phyloP scores from a whole-genome alignment of 2,113 vertebrate genomes.

The Asarcornis scutulata region DNA sequence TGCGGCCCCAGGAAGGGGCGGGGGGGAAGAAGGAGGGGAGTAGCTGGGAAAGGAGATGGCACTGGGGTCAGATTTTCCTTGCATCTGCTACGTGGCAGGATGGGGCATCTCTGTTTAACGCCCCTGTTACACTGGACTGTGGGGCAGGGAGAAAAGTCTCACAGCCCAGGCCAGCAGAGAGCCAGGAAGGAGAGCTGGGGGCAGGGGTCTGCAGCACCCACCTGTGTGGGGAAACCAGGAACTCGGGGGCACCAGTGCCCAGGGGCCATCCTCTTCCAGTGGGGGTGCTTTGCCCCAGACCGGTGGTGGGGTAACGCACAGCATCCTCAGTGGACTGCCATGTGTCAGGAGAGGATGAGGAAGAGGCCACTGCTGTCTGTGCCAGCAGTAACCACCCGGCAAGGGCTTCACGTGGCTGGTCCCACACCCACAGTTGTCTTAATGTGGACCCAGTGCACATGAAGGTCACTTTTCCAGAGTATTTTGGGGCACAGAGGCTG shows the following conservation, averaged over 20 bases:
- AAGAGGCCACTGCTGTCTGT: neutral
- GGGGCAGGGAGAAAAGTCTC: neutral
- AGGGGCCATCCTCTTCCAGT: neutral
- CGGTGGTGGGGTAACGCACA: accelerated
- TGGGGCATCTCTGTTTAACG: neutral
- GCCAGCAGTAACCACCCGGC: accelerated
- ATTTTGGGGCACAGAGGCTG: accelerated
- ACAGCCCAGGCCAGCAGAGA: neutral
- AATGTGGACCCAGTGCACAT: accelerated
- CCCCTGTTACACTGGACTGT: neutral
- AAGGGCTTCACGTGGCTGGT: neutral
- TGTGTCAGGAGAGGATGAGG: neutral
- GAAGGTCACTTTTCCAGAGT: neutral
- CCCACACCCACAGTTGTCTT: accelerated
- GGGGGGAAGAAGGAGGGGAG: too few species aligned
- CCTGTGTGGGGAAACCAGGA: neutral
- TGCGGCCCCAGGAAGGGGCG: neutral
- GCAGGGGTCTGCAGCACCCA: neutral
- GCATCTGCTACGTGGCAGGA: neutral
- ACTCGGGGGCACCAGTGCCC: neutral
- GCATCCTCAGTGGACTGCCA: accelerated
- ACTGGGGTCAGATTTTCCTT: neutral
- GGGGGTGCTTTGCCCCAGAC: neutral
- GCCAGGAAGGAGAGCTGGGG: accelerated
- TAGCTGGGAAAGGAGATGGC: neutral